phyloP scores from a whole-genome alignment of 2,113 vertebrate genomes.

The Gymnobelideus leadbeateri region DNA sequence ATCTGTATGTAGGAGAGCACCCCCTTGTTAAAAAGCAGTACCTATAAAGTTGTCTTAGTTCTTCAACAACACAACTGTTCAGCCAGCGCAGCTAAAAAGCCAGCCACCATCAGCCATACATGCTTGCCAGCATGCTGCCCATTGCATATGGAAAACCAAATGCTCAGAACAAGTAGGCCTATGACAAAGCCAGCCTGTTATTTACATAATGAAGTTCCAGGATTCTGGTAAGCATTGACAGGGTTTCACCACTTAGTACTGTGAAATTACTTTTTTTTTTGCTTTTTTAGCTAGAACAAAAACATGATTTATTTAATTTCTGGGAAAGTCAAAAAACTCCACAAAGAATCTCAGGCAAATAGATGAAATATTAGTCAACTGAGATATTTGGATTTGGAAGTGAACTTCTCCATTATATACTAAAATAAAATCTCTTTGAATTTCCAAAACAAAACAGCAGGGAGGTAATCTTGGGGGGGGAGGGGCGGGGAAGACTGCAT shows the following conservation, averaged over 20 bases:
- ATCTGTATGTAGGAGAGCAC: constrained; percentile 78
- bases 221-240: constrained; percentile 64
- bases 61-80: constrained; percentile 83
- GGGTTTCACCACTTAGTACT: constrained; percentile 47
- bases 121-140: constrained; percentile 92
- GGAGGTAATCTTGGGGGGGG: not conserved
- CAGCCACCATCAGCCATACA: constrained; percentile 93
- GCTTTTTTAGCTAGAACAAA: constrained; percentile 72
- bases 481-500: not conserved
- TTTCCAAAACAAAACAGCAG: constrained; percentile 47
- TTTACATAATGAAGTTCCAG: constrained; percentile 71
- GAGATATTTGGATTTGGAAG: constrained; percentile 45
- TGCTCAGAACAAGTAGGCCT: constrained; percentile 79
- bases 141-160: constrained; percentile 81
- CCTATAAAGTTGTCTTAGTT: constrained; percentile 83
- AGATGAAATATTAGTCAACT: not conserved
- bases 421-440: constrained; percentile 60
- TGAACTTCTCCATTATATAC: not conserved
- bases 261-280: constrained; percentile 63
- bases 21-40: constrained; percentile 87
- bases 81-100: constrained; percentile 92
- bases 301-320: constrained; percentile 31
- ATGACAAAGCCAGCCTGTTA: constrained; percentile 81
- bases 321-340: not conserved
- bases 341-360: constrained; percentile 22